Evolutionary conservation across 1,140 invertebrate genomes (phyloP), one percentile per base, ranked within the genome.

Genomic region (Holcopasites calliopsidis): DNA sequence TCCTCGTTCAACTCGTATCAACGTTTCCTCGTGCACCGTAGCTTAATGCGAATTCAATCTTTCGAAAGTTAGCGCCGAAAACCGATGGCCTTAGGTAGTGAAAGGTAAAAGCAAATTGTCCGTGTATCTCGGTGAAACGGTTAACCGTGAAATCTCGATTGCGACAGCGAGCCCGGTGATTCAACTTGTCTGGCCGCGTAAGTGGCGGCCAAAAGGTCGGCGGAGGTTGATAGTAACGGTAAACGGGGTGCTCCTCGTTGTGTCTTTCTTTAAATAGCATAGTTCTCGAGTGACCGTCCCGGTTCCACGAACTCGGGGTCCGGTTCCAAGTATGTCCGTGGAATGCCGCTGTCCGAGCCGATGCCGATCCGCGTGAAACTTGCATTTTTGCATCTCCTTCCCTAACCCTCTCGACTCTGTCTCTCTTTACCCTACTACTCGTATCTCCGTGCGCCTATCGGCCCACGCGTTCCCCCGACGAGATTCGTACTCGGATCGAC

Each of bases 211-310:
- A 60, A 80, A 72, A 81, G 79, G 79, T 83, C 81, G 73, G 42
- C 72, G 75, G 77, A 83, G 81, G 68, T 74, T 80, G 78, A 66
- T 68, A 70, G 74, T 81, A 81, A 81, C 76, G 61, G 58, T 68
- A 49, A 81, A 81, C 76, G 61, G 50, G 73, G 66, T 70, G 57
- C 69, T 50, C 21, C 42, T 62, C 70, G 76, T 54, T 64, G 44
- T 81, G 71, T 33, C 69, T 83, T 82, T 82, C 82, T 84, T 84
- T 82, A 84, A 84, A 84, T 82, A 82, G 72, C 76, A 74, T 73
- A 77, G 79, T 79, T 82, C 75, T 84, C 83, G 58, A 75, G 75
- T 83, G 74, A 82, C 73, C 78, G 80, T 83, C 66, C 79, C 72
- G 69, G 75, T 85, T 85, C 78, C 72, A 73, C 78, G 83, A 83